These are phyloP conservation scores for Drosophila mercatorum DNA, from an alignment of 2,888 invertebrate species.

Conservation along the genomic window DNA sequence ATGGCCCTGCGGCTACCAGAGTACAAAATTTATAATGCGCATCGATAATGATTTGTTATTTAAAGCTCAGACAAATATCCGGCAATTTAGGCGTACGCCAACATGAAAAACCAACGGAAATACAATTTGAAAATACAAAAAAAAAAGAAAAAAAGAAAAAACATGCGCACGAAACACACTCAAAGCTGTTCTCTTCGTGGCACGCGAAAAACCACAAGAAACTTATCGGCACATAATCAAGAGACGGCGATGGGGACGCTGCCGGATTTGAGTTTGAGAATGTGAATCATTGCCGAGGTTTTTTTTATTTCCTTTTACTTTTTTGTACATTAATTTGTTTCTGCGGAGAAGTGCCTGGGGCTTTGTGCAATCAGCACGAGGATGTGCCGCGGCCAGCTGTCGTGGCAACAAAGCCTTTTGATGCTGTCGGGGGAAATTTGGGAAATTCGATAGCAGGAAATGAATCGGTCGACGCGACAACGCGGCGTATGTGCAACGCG, in stretches of 20 bases:
- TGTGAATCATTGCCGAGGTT: constrained; percentile 43
- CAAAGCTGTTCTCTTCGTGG: constrained; percentile 17
- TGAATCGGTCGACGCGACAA: constrained; percentile 53
- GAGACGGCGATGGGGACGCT: constrained; percentile 19
- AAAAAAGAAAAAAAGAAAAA: not conserved
- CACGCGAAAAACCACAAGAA: constrained; percentile 50
- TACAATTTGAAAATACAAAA: constrained; percentile 15
- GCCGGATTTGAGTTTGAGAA: constrained; percentile 39
- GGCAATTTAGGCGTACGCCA: constrained; percentile 49
- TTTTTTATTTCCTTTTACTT: constrained; percentile 13
- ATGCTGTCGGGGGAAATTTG: constrained; percentile 51
- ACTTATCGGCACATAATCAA: constrained; percentile 72
- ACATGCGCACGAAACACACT: constrained; percentile 27
- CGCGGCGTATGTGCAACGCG: constrained; percentile 61
- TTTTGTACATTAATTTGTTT: constrained; percentile 70
- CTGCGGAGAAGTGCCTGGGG: constrained; percentile 62
- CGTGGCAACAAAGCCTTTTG: constrained; percentile 43
- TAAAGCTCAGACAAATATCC: constrained; percentile 71
- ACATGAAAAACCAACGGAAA: constrained; percentile 17
- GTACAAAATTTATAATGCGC: constrained; percentile 66
- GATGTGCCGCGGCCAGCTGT: constrained; percentile 28
- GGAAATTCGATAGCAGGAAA: constrained; percentile 70
- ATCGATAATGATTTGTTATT: constrained; percentile 79
- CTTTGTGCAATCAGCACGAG: constrained; percentile 75
- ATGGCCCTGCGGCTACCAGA: constrained; percentile 29